Evolutionary conservation across 2,113 vertebrate genomes (phyloP).

Genomic region (Alligator sinensis): DNA sequence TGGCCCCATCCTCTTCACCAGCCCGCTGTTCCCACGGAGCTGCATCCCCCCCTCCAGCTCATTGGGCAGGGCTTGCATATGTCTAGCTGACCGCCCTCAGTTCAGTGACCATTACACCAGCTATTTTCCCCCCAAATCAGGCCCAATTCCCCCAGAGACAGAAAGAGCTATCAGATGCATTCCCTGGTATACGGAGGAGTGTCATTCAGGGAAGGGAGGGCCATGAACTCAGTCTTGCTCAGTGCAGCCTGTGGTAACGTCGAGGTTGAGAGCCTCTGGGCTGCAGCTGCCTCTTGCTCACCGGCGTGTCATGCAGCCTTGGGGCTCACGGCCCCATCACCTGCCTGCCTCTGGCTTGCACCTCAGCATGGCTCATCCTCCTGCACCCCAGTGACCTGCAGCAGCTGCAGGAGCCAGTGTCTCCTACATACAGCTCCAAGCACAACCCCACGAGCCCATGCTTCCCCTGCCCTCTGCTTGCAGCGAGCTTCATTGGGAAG

Average conservation of each 20-base stretch:
- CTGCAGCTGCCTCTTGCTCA: conserved; percentile 18
- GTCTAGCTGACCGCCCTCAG: background rate
- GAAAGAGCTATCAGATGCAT: background rate
- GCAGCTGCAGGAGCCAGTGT: background rate
- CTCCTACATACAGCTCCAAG: background rate
- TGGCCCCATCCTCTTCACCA: background rate
- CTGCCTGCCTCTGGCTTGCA: background rate
- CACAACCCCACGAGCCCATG: background rate
- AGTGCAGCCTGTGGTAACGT: too few species aligned
- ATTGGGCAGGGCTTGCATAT: background rate
- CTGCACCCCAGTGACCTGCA: background rate
- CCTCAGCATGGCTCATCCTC: background rate
- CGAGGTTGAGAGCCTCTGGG: conserved; percentile 16
- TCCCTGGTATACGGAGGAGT: background rate
- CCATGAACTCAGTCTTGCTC: background rate
- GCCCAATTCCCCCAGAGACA: background rate
- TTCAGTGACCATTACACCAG: background rate
- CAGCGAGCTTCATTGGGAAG: background rate
- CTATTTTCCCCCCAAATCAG: background rate
- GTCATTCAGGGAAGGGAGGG: background rate
- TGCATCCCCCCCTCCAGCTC: background rate
- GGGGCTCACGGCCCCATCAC: background rate
- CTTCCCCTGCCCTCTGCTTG: background rate
- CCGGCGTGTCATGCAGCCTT: rapidly evolving
- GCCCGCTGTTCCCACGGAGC: background rate